Evolutionary conservation across 2,888 invertebrate species (phyloP).

Genomic region (Parnassius orleans): DNA sequence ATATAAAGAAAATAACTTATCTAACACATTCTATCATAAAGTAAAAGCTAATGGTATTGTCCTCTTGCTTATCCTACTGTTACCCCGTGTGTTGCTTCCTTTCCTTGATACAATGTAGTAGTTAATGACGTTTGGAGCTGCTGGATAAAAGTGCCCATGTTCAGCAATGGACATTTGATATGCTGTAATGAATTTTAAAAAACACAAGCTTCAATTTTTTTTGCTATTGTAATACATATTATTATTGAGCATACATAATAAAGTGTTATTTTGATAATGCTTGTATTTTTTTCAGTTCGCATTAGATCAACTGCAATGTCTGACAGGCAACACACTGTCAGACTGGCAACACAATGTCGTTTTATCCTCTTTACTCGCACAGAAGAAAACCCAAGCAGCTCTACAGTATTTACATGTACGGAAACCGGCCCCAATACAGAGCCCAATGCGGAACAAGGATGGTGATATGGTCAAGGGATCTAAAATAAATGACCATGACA

Average conservation of each 20-base stretch:
- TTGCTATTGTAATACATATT: constrained; percentile 1
- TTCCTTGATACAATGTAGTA: no score
- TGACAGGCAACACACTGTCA: constrained; percentile 80
- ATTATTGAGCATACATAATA: neutral
- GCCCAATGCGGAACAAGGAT: constrained; percentile 57
- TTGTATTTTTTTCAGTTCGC: constrained; percentile 74
- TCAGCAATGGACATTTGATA: no score
- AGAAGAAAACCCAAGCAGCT: constrained; percentile 85
- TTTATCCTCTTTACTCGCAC: constrained; percentile 83
- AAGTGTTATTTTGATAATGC: neutral
- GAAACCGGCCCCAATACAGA: constrained; percentile 75
- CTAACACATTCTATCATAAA: no score
- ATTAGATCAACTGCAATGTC: constrained; percentile 83
- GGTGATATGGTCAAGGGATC: constrained; percentile 35
- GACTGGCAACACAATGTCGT: constrained; percentile 88
- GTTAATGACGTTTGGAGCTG: no score
- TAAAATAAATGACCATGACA: constrained; percentile 52
- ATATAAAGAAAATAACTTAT: no score
- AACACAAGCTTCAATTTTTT: neutral
- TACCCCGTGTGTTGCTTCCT: no score
- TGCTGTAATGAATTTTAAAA: no score
- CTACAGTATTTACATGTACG: constrained; percentile 85
- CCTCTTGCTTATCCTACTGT: no score
- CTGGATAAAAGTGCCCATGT: no score
- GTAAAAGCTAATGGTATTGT: no score